These are phyloP conservation scores for Myrmecobius fasciatus DNA, from an alignment of 2,113 vertebrate genomes.

Conservation along the genomic window DNA sequence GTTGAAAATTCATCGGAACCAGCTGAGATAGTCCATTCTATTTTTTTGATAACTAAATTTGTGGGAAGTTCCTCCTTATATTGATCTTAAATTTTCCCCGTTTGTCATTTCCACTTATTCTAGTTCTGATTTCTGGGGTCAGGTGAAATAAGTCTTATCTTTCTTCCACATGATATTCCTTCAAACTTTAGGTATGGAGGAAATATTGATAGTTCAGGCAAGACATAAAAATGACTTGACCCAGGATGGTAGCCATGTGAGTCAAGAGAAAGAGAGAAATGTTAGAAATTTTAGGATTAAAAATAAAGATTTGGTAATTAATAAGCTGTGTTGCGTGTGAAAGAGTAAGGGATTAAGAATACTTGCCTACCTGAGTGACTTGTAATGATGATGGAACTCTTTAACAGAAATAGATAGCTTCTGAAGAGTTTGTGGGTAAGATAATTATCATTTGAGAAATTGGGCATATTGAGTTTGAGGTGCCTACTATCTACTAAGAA, in stretches of 20 bases:
- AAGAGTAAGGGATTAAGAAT: neutral
- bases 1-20: neutral
- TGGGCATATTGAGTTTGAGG: slow-evolving; percentile 25
- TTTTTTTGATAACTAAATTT: neutral
- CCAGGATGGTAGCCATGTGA: neutral
- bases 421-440: slow-evolving; percentile 4
- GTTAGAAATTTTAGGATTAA: slow-evolving; percentile 22
- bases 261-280: slow-evolving; percentile 6
- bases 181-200: neutral
- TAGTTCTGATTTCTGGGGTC: neutral
- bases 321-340: neutral
- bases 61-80: neutral
- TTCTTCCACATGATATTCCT: neutral
- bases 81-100: neutral
- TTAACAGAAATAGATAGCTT: slow-evolving; percentile 18
- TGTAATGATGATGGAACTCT: neutral
- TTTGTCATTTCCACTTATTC: neutral
- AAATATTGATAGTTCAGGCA: neutral
- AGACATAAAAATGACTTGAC: neutral
- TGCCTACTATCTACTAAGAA: neutral
- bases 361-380: slow-evolving; percentile 17
- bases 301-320: neutral
- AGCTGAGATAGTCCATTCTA: neutral
- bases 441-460: slow-evolving; percentile 1
- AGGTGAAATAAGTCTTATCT: neutral